phyloP scores from a whole-genome alignment of 2,797 vertebrate genomes.

The Crax fasciolata region DNA sequence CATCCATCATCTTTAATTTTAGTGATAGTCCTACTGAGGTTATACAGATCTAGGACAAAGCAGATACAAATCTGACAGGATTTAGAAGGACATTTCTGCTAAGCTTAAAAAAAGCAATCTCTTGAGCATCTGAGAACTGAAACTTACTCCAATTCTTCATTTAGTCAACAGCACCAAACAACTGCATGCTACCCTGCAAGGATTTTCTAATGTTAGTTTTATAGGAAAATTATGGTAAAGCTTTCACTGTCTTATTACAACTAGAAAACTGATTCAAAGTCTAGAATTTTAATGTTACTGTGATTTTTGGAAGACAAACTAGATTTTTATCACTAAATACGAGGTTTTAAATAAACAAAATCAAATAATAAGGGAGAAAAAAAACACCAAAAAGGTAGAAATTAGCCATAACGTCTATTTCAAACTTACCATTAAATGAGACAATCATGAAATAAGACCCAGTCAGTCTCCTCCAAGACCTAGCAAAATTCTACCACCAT shows the following conservation, averaged over 20 bases:
- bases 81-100: not conserved
- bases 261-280: not conserved
- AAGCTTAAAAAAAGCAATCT: not conserved
- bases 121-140: not conserved
- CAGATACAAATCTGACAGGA: not conserved
- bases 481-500: not conserved
- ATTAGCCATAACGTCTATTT: not conserved
- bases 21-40: not conserved
- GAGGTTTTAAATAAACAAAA: not conserved
- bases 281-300: not conserved
- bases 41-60: not conserved
- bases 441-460: not conserved
- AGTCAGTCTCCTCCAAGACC: not conserved
- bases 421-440: not conserved
- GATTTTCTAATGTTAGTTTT: not conserved
- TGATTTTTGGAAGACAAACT: not conserved
- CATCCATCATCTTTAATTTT: not conserved
- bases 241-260: not conserved
- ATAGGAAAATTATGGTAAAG: not conserved
- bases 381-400: not conserved
- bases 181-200: not conserved
- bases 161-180: not conserved
- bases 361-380: fast-evolving
- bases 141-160: not conserved
- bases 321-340: not conserved